Evolutionary conservation across 1,140 invertebrate species (phyloP).

Genomic region (Drosophila rhopaloa): DNA sequence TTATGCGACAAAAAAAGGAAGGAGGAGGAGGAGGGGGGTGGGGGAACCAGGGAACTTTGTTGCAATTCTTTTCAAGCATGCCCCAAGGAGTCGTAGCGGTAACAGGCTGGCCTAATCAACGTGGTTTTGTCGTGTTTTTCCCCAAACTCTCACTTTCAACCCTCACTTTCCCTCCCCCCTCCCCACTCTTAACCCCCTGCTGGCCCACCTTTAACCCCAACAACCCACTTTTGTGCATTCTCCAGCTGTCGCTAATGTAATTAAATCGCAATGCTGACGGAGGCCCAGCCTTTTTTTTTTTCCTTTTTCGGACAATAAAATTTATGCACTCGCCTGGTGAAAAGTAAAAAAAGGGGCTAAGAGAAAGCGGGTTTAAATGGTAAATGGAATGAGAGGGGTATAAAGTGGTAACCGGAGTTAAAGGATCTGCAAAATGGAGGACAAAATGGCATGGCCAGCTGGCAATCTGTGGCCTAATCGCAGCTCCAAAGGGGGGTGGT

Average conservation of each 20-base stretch:
- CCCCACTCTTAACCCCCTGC: neutral
- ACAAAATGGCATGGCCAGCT: conserved; percentile 68
- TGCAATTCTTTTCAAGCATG: conserved; percentile 75
- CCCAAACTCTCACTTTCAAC: neutral
- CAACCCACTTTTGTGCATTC: conserved; percentile 38
- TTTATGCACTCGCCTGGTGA: conserved; percentile 64
- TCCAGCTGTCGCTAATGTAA: conserved; percentile 67
- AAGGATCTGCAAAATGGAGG: conserved; percentile 29
- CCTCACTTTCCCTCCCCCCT: too few species aligned
- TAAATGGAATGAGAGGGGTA: neutral
- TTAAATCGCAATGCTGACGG: conserved; percentile 70
- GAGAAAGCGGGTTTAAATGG: neutral
- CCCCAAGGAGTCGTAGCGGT: conserved; percentile 68
- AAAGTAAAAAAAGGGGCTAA: conserved; percentile 8
- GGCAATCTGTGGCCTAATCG: conserved; percentile 74
- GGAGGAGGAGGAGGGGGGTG: too few species aligned
- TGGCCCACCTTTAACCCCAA: neutral
- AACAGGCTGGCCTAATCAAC: conserved; percentile 55
- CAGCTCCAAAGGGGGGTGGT: conserved; percentile 13
- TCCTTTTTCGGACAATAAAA: conserved; percentile 70
- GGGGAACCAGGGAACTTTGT: conserved; percentile 14
- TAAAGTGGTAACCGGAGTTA: neutral
- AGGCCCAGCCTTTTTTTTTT: conserved; percentile 41
- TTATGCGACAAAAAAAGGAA: conserved; percentile 38
- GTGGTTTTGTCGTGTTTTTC: conserved; percentile 28